Percentiles rank a stretch among this genome's conserved stretches.
Conservation (phyloP, 1,140 invertebrate genomes). For the Caenorhabditis briggsae region DNA sequence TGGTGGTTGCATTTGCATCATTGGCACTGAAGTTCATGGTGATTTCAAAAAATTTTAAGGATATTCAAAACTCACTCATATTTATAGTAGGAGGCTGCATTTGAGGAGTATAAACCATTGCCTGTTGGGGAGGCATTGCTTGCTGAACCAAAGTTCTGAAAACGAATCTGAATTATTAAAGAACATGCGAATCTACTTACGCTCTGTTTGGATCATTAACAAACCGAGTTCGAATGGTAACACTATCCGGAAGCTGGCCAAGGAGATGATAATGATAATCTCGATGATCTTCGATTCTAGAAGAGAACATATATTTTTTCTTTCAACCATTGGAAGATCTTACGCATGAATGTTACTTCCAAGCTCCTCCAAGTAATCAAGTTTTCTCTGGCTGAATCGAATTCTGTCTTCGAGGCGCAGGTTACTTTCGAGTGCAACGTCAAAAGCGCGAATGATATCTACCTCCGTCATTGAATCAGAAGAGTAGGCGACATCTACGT, state of each 20-base stretch:
- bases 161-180: too few species aligned
- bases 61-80: not conserved
- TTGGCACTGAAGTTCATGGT: not conserved
- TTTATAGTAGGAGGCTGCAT: conserved; percentile 34
- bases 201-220: conserved; percentile 28
- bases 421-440: conserved; percentile 34
- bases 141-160: not conserved
- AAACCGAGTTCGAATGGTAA: conserved; percentile 26
- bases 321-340: not conserved
- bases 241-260: conserved; percentile 22
- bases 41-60: not conserved
- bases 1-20: conserved; percentile 42
- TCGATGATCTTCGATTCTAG: conserved; percentile 38
- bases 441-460: conserved; percentile 49
- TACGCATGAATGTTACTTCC: conserved; percentile 53
- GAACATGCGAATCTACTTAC: not conserved
- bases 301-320: not conserved
- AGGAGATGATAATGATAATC: conserved; percentile 20
- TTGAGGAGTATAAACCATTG: not conserved
- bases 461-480: conserved; percentile 30
- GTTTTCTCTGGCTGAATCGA: conserved; percentile 59
- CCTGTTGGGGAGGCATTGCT: conserved; percentile 18
- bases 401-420: conserved; percentile 42
- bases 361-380: conserved; percentile 58
- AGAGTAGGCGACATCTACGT: conserved; percentile 24